Base-by-base conservation (phyloP, 2,888 invertebrate genomes). In the Protophormia terraenovae region DNA sequence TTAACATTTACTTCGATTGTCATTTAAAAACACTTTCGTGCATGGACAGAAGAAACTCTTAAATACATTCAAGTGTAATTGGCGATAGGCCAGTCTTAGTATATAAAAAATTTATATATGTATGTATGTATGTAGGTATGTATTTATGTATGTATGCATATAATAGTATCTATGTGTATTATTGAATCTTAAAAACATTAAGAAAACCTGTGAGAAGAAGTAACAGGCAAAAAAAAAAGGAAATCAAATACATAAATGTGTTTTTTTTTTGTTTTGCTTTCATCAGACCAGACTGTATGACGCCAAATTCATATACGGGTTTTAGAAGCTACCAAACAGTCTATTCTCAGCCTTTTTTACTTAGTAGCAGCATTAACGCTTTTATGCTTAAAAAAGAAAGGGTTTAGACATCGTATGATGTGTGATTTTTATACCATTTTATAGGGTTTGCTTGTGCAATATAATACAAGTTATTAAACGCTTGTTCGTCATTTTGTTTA, bases 231-330 rank as follows among this genome's bases (percentile, higher is more conserved):
- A 85, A 72, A 41, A 85, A 72, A 83, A 86, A 75, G 76, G 53
- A 85, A 85, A 66, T 58, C 35, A 64, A 69, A 72, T 80, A 67
- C 58, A 75, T n/a, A n/a, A n/a, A n/a, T n/a, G n/a, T n/a, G n/a
- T n/a, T n/a, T n/a, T n/a, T n/a, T n/a, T n/a, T n/a, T n/a, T n/a
- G n/a, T n/a, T n/a, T n/a, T 72, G 24, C 60, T 50, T 76, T 62
- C 32, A 78, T 45, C 80, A 71, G 50, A 86, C 88, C 90, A 90
- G 90, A 90, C 90, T 90, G 90, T 91, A 89, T 90, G 90, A 90
- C 90, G 90, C 91, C 90, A 90, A 90, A 55, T 47, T 66, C 47
- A 58, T 80, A 66, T 72, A 71, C 62, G 27, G 27, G 27, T 66
- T 66, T n/a, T 45, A 45, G 16, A 45, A 66, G 45, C 41, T 41